A percentile compares a stretch with the other conserved stretches of the same genome.
Conservation (phyloP, 2,797 vertebrate genomes). For the Siniperca undulata region DNA sequence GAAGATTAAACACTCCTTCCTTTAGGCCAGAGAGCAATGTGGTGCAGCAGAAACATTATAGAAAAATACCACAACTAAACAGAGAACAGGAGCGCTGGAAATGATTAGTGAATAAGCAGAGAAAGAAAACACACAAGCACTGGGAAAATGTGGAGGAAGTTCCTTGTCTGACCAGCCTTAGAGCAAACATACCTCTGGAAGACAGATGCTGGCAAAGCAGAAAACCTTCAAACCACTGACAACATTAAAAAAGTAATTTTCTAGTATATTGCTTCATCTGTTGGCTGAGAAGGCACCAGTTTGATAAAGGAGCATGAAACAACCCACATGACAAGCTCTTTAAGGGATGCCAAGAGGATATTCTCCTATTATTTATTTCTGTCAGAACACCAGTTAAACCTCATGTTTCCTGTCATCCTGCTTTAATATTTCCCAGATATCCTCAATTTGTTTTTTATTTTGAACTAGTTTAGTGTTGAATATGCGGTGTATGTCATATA, state of each 20-base stretch:
- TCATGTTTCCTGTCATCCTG: background rate
- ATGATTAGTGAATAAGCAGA: background rate
- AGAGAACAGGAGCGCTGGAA: background rate
- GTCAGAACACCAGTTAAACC: background rate
- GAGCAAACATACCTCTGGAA: slow-evolving; percentile 20
- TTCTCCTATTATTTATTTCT: background rate
- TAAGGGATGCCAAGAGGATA: background rate
- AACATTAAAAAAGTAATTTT: background rate
- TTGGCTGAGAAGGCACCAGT: background rate
- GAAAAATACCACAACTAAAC: background rate
- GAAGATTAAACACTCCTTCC: no score
- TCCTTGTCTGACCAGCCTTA: slow-evolving; percentile 23
- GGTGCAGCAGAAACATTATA: background rate
- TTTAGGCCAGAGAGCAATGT: background rate
- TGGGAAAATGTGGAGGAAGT: slow-evolving; percentile 54
- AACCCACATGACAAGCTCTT: background rate
- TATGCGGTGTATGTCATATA: background rate
- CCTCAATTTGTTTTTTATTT: slow-evolving; percentile 33
- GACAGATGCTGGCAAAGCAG: slow-evolving; percentile 59
- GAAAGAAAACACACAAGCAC: background rate
- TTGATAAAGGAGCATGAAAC: background rate
- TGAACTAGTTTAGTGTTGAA: accelerated
- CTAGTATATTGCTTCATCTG: background rate
- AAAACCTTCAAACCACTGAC: slow-evolving; percentile 29
- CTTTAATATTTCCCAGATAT: slow-evolving; percentile 35